phyloP scores from a whole-genome alignment of 1,140 invertebrate species.

The Drosophila parabipectinata region DNA sequence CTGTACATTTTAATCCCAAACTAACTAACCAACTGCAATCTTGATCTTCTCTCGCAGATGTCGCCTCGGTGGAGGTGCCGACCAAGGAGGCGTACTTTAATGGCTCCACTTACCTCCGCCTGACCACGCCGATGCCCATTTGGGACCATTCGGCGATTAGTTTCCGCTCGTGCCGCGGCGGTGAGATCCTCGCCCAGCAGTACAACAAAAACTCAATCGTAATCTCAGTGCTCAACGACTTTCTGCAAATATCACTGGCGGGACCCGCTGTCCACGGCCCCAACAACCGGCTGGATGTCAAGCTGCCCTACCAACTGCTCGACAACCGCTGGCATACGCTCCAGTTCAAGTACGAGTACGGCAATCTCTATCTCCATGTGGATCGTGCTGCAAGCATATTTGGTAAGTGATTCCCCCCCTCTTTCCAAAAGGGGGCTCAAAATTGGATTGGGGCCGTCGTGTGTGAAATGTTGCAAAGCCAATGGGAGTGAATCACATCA shows the following conservation, averaged over 20 bases:
- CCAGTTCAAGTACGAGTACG: conserved; percentile 85
- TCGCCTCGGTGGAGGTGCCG: conserved; percentile 79
- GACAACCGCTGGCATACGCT: conserved; percentile 91
- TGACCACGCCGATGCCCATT: conserved; percentile 89
- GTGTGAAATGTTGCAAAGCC: conserved; percentile 24
- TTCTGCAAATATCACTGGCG: conserved; percentile 88
- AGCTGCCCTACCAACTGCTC: conserved; percentile 87
- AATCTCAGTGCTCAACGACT: conserved; percentile 88
- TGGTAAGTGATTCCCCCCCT: conserved; percentile 54
- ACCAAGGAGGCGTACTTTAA: conserved; percentile 92
- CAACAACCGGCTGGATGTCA: conserved; percentile 86
- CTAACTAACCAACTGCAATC: conserved; percentile 25
- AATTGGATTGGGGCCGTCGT: conserved; percentile 10
- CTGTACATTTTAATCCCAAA: conserved; percentile 1
- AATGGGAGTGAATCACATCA: conserved; percentile 28
- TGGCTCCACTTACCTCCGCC: conserved; percentile 89
- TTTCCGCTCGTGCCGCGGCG: conserved; percentile 91
- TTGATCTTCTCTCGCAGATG: conserved; percentile 60
- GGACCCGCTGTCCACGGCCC: conserved; percentile 85
- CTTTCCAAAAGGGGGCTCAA: too few species aligned
- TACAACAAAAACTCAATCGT: conserved; percentile 87
- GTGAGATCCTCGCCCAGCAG: conserved; percentile 89
- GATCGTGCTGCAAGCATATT: conserved; percentile 78
- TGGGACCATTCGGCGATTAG: conserved; percentile 91
- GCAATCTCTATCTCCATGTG: conserved; percentile 87